Percentiles rank a stretch among this genome's conserved stretches.
phyloP scores from a whole-genome alignment of 1,140 invertebrate genomes.

The Heliothis subflexa region DNA sequence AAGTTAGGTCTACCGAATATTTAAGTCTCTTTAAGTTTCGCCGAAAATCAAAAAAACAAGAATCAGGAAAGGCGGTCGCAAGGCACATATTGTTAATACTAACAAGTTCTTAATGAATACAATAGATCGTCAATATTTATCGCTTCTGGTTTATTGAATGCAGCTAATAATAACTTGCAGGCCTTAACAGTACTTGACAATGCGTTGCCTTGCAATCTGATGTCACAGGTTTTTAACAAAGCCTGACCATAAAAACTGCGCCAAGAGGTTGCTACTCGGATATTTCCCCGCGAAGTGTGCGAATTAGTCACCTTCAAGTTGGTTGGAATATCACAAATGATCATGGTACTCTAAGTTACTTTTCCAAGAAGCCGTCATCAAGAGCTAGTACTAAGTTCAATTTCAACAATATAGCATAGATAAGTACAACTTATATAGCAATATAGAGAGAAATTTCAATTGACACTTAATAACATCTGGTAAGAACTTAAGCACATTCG shows the following conservation, averaged over 20 bases:
- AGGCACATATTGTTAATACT: no score
- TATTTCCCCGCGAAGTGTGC: slow-evolving; percentile 1
- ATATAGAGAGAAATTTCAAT: no score
- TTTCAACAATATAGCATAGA: no score
- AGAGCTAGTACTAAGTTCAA: no score
- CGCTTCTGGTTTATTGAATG: neutral
- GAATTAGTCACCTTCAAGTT: slow-evolving; percentile 18
- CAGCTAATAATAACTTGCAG: slow-evolving; percentile 1
- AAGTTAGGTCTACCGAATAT: no score
- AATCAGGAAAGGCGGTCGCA: no score
- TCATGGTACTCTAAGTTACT: neutral
- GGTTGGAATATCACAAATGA: neutral
- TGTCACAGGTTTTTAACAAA: slow-evolving; percentile 8
- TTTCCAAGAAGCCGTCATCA: neutral
- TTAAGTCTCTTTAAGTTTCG: no score
- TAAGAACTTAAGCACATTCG: neutral
- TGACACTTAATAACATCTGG: no score
- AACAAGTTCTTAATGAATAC: neutral
- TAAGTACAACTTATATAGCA: no score
- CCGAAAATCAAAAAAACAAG: no score
- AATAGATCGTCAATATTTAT: neutral
- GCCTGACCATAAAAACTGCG: slow-evolving; percentile 1
- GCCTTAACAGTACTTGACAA: slow-evolving; percentile 13
- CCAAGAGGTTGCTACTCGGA: slow-evolving; percentile 3
- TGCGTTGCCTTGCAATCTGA: slow-evolving; percentile 5